Base-by-base conservation (phyloP, 2,888 invertebrate species). In the Anoncus sp. region DNA sequence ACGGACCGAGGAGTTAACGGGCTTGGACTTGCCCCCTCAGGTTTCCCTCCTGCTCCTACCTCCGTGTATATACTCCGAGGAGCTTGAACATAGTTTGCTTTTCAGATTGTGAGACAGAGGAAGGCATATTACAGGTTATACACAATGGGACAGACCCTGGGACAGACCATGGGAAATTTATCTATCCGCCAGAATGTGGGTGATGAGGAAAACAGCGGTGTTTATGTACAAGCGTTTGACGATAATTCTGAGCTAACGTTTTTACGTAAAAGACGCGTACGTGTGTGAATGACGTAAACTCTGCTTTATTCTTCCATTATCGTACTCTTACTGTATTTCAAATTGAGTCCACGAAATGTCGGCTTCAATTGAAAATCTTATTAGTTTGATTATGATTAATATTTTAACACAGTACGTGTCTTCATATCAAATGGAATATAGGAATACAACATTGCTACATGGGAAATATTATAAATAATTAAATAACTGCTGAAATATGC, bases 1-100 rank as follows among this genome's bases (percentile, higher is more conserved):
- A 49, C 73, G 69, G 53, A 70, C 63, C 51, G 35, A 35, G 5
- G 69, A 73, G 73, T 77, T 74, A 74, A 69, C 70, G 69, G 73
- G 60, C 70, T 63, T 65, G 65, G 59, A 70, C 53, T 55, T 49
- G 35, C 45, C 40, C 66, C 65, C 49, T 62, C 66, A 43, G 53
- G 60, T 63, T 65, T 66, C 53, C 65, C 55, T 24, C 38, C 66
- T 59, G 43, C 53, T 47, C 22, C 53, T 63, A 31, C 53, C 49
- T 6, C 38, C 14, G 14, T 35, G 22, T 49, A 31, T 31, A 55
- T 49, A 49, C 60, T 27, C 14, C 20, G 47, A 24, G 47, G 20
- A 57, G 38, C 57, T 57, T 20, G 49, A 45, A 53, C 57, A 47
- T 66, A 65, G 18, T 67, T 31, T 70, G 67, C 63, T 73, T 38